Base-by-base conservation (phyloP, 2,888 invertebrate species). In the Ennomos quercinarius region DNA sequence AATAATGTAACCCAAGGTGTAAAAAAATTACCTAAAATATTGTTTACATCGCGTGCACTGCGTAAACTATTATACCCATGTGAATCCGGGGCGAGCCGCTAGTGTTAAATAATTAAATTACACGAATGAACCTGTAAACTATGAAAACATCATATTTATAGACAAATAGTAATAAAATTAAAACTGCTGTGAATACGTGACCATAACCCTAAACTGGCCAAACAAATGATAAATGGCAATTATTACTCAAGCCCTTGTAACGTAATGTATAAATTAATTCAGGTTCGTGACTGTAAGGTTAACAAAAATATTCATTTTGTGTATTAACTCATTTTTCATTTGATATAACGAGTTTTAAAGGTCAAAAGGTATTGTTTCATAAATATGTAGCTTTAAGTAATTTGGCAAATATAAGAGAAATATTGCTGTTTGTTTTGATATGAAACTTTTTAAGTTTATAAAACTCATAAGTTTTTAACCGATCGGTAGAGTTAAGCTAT, bases 261-360 rank as follows among this genome's bases (percentile, higher is more conserved):
- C 51, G 54, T 55, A 34, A 52, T 55, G 54, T 55, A 34, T 51
- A 40, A 51, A 60, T 60, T 60, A 60, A 60, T 60, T 55, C 60
- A 51, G 60, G 51, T 55, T 60, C 55, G 60, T 60, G 55, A 60
- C 60, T 43, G 58, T 51, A 42, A 38, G 46, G 55, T 60, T 54
- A 42, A 60, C 55, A 60, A 60, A 60, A 55, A 60, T 60, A 55
- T 60, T 60, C 50, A 60, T 60, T 60, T 55, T 55, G 49, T 46
- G 46, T 51, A 55, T 55, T 49, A 51, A 55, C 55, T 45, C 55
- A 60, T 60, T 60, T 55, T 60, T 60, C 60, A 60, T 50, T 50
- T 17, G 9, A 13, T 34, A 27, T 48, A 46, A 55, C 50, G 60
- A 55, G 55, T 42, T 51, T 12, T 35, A 55, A 55, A 60, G 60